Evolutionary conservation across 2,797 vertebrate species (phyloP).

Genomic region (Scarus forsteni): DNA sequence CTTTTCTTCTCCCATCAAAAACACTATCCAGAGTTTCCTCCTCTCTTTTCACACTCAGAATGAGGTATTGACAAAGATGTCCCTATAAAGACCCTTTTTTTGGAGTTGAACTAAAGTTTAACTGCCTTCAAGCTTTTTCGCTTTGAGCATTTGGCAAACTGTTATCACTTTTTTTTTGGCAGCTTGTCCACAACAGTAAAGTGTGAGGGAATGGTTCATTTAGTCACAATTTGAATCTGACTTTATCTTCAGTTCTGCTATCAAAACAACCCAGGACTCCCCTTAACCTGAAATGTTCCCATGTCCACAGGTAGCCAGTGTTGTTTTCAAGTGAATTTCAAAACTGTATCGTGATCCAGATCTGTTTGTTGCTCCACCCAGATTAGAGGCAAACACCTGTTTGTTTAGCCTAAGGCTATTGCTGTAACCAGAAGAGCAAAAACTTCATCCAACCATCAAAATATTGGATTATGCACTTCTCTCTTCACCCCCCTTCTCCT

Average conservation of each 20-base stretch:
- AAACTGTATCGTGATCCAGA: conserved; percentile 35
- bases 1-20: conserved; percentile 84
- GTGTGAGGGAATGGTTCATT: not conserved
- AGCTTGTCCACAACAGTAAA: not conserved
- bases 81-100: conserved; percentile 50
- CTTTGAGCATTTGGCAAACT: conserved; percentile 19
- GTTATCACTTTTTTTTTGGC: conserved; percentile 18
- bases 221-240: not conserved
- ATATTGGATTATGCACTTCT: conserved; percentile 36
- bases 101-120: conserved; percentile 55
- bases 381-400: conserved; percentile 63
- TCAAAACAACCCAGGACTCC: conserved; percentile 8
- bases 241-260: not conserved
- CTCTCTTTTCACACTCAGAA: conserved; percentile 72
- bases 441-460: conserved; percentile 38
- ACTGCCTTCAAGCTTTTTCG: conserved; percentile 44
- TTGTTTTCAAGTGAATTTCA: conserved; percentile 39
- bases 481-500: conserved; percentile 29
- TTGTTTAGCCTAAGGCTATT: conserved; percentile 56
- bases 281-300: conserved; percentile 11
- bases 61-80: conserved; percentile 70
- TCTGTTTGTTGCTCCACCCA: conserved; percentile 59
- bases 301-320: conserved; percentile 17
- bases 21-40: conserved; percentile 79
- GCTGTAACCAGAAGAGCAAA: conserved; percentile 40